Base-by-base conservation (phyloP, 2,888 invertebrate genomes). In the Amblyjoppa fuscipennis region DNA sequence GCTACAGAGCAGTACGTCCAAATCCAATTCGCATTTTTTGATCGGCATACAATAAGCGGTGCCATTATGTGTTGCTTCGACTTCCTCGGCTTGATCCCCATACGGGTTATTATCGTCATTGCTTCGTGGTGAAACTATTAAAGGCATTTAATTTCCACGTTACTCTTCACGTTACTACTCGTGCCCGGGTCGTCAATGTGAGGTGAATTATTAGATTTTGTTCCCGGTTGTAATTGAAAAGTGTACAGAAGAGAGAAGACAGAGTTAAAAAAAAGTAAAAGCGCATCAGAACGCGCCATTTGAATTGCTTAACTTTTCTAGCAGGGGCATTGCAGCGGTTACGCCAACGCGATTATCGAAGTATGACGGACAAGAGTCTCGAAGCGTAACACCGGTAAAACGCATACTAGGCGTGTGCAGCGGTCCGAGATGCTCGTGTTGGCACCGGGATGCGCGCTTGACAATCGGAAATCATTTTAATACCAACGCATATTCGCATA, bases 271-370 rank as follows among this genome's bases (percentile, higher is more conserved):
- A 85, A 78, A 83, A 84, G 83, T 83, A 87, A 87, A 88, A 87
- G 88, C 66, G 79, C 80, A 70, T 76, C 56, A 59, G 64, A 75
- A 79, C 78, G 78, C 78, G 75, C 81, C 68, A 81, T 81, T 83
- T 81, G 82, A 80, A 79, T 80, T 82, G 74, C 59, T 81, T 28
- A 56, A 78, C 11, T 41, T 66, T 77, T 76, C 41, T 49, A 28
- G 45, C 20, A 31, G 53, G 80, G 53, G 83, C 53, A 74, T 79
- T 80, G 83, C 83, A 85, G 81, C 71, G 76, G 78, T 87, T 87
- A 85, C 86, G 85, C 85, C 85, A 87, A 81, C 84, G 87, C 83
- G 80, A 84, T 85, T 79, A 84, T 80, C 85, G 66, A 80, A 84
- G 87, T 80, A 88, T 87, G 84, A 86, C 85, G 86, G 28, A 74